A percentile compares a stretch with the other conserved stretches of the same genome.
phyloP scores from a whole-genome alignment of 1,140 invertebrate genomes.

The Coenobita brevimanus region DNA sequence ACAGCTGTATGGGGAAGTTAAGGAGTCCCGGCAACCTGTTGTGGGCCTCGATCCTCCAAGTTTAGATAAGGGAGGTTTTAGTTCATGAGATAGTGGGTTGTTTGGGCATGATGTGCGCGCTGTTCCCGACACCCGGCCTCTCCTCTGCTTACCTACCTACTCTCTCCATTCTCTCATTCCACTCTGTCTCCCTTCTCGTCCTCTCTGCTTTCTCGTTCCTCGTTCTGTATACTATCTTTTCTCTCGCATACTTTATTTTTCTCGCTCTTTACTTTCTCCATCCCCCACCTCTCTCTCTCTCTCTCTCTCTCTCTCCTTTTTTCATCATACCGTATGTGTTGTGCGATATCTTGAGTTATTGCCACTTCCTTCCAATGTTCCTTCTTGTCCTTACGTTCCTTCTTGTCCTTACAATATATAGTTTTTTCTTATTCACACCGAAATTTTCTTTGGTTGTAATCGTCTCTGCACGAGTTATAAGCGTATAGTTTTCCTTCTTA shows the following conservation, averaged over 20 bases:
- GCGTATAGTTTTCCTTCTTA: too few species aligned
- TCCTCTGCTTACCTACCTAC: neutral
- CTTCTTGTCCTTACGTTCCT: neutral
- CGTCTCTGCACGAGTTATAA: too few species aligned
- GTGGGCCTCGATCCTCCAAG: conserved; percentile 60
- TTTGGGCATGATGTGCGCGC: conserved; percentile 54
- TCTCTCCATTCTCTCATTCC: neutral
- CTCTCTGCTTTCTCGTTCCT: neutral
- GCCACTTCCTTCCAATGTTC: neutral
- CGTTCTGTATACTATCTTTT: neutral
- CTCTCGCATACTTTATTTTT: neutral
- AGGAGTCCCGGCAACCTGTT: conserved; percentile 60
- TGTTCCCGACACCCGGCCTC: conserved; percentile 46
- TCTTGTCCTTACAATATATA: too few species aligned
- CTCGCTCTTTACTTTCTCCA: neutral
- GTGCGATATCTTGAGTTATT: neutral
- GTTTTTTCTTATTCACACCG: too few species aligned
- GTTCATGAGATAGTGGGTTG: conserved; percentile 59
- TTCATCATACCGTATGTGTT: neutral
- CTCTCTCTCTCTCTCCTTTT: neutral
- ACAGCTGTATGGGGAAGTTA: conserved; percentile 63
- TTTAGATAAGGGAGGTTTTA: conserved; percentile 64
- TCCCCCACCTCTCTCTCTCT: too few species aligned
- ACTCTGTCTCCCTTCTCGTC: neutral
- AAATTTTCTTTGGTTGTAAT: too few species aligned